A percentile compares a stretch with the other conserved stretches of the same genome.
Conservation (phyloP, 2,797 vertebrate species). For the Streptopelia turtur region DNA sequence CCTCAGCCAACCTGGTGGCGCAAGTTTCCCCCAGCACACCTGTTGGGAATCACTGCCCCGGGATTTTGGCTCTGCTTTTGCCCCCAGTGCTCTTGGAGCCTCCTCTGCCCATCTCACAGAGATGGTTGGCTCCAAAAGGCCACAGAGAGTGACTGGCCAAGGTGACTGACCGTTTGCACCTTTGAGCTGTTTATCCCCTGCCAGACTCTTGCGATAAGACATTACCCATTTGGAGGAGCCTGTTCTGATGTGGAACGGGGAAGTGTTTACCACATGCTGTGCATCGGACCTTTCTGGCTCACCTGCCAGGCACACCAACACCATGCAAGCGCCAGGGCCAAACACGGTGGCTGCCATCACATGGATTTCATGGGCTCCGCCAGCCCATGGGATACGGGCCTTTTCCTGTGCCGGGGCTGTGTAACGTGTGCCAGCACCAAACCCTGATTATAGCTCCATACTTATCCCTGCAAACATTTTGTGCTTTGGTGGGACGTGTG, state of each 20-base stretch:
- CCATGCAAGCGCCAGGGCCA: background rate
- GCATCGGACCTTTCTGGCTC: background rate
- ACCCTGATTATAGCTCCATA: accelerated
- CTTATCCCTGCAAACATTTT: background rate
- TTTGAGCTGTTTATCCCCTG: constrained; percentile 6
- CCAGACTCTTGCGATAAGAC: background rate
- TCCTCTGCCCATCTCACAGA: accelerated
- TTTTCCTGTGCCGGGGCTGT: accelerated
- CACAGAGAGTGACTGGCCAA: background rate
- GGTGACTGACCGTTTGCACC: background rate
- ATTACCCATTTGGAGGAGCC: background rate
- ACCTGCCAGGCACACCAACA: background rate
- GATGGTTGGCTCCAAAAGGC: background rate
- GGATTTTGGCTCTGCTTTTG: background rate
- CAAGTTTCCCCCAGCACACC: accelerated
- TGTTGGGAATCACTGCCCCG: background rate
- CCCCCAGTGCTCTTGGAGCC: background rate
- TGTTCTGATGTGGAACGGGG: background rate
- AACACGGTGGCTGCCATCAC: accelerated
- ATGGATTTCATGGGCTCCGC: background rate
- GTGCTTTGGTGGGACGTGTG: background rate
- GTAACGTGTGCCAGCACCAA: background rate
- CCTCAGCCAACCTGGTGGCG: background rate
- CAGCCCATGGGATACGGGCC: accelerated
- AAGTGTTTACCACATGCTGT: background rate